phyloP scores from a whole-genome alignment of 2,888 invertebrate genomes.

The Drosophila koepferae region DNA sequence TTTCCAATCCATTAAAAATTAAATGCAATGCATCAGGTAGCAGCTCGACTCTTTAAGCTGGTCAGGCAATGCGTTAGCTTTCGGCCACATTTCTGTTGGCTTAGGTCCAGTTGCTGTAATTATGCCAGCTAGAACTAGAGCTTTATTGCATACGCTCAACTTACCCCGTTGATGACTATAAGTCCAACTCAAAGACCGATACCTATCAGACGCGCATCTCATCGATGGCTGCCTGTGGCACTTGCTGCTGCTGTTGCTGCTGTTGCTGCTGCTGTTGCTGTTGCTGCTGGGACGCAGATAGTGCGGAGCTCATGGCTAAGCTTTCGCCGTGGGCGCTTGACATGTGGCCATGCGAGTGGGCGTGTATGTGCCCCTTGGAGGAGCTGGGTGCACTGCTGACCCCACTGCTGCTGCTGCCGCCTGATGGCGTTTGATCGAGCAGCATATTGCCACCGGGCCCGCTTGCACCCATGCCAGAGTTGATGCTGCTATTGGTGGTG shows the following conservation, averaged over 20 bases:
- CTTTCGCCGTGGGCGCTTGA: constrained; percentile 59
- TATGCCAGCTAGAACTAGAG: not conserved
- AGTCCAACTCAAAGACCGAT: constrained; percentile 85
- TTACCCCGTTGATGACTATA: constrained; percentile 85
- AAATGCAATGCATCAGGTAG: too few species aligned
- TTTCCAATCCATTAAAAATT: too few species aligned
- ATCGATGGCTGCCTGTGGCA: constrained; percentile 93
- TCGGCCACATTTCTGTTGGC: not conserved
- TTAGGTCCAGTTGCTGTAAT: not conserved
- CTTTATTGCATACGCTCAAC: constrained; percentile 42
- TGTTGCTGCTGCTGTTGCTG: constrained; percentile 72
- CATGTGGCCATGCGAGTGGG: constrained; percentile 67
- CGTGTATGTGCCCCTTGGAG: constrained; percentile 85
- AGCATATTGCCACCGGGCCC: constrained; percentile 50
- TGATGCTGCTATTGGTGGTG: constrained; percentile 49
- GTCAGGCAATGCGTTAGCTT: not conserved
- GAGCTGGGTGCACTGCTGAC: constrained; percentile 84
- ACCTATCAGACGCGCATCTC: constrained; percentile 95
- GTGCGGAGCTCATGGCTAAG: constrained; percentile 62
- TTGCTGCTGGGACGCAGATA: constrained; percentile 43
- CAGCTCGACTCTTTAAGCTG: not conserved
- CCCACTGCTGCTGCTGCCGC: constrained; percentile 84
- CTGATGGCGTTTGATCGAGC: constrained; percentile 82
- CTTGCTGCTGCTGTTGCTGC: constrained; percentile 86
- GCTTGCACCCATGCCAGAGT: constrained; percentile 23